These are phyloP conservation scores for Liasis olivaceus DNA, from an alignment of 2,797 vertebrate genomes.

Conservation along the genomic window DNA sequence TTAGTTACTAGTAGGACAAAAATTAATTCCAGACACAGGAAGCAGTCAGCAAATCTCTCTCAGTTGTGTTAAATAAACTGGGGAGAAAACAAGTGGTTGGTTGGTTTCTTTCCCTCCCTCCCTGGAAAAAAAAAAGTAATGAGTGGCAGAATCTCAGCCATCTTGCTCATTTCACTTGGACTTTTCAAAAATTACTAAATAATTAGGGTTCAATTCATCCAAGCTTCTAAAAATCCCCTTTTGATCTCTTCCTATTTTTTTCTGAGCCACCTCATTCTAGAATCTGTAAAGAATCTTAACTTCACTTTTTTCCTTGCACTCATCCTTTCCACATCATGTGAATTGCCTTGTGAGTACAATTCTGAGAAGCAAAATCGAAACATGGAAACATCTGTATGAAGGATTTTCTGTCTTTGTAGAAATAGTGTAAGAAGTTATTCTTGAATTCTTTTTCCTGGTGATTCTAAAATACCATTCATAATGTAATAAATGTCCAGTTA, in stretches of 20 bases:
- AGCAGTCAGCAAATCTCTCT: slow-evolving; percentile 7
- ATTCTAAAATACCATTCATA: neutral
- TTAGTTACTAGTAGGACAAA: slow-evolving; percentile 16
- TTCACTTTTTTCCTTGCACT: neutral
- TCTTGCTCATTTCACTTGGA: neutral
- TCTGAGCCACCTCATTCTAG: neutral
- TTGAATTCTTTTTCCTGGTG: neutral
- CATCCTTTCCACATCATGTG: neutral
- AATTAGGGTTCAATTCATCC: neutral
- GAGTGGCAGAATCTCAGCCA: neutral
- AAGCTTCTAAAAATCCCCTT: neutral
- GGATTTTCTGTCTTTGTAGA: neutral
- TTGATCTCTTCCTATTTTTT: neutral
- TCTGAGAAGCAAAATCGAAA: neutral
- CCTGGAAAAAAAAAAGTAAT: neutral
- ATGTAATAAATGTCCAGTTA: neutral
- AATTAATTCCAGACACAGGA: neutral
- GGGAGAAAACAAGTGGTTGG: neutral
- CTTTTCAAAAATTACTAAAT: neutral
- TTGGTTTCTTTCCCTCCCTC: neutral
- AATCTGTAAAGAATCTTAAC: neutral
- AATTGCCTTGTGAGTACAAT: neutral
- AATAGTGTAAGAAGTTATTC: neutral
- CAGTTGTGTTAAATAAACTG: neutral
- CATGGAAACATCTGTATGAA: neutral